These are phyloP conservation scores for Trochalopteron elliotii DNA, from an alignment of 2,113 vertebrate genomes.

Conservation along the genomic window DNA sequence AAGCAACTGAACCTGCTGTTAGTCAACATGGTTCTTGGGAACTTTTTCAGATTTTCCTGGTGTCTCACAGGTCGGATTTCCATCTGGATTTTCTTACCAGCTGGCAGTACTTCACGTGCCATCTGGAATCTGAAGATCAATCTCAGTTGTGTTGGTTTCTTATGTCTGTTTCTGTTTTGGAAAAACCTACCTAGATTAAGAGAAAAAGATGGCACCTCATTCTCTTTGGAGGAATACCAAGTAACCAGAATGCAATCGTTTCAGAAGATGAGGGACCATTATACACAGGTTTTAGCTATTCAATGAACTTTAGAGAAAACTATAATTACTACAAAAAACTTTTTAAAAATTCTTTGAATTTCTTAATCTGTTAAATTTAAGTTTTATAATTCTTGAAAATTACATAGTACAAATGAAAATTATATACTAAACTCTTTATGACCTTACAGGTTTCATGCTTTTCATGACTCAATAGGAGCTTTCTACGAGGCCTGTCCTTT, in stretches of 20 bases:
- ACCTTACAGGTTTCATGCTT: background rate
- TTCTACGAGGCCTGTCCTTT: background rate
- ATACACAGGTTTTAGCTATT: background rate
- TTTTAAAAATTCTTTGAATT: background rate
- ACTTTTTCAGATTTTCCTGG: background rate
- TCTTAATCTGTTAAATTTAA: background rate
- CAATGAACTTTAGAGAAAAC: background rate
- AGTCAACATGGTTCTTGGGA: background rate
- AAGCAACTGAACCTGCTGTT: background rate
- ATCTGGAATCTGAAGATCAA: background rate
- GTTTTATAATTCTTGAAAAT: background rate
- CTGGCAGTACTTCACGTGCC: background rate
- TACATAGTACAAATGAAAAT: background rate
- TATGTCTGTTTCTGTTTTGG: background rate
- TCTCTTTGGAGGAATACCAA: background rate
- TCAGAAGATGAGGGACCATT: background rate
- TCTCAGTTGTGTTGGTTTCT: background rate
- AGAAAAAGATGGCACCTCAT: background rate
- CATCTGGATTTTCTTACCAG: constrained; percentile 7
- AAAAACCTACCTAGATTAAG: background rate
- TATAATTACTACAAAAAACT: background rate
- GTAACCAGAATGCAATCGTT: background rate
- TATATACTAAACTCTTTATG: background rate
- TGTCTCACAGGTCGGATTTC: background rate
- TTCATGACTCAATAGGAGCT: background rate